Percentiles rank a stretch among this genome's conserved stretches.
Evolutionary conservation across 2,797 vertebrate species (phyloP).

Genomic region (Parauchenoglanis punctatus): DNA sequence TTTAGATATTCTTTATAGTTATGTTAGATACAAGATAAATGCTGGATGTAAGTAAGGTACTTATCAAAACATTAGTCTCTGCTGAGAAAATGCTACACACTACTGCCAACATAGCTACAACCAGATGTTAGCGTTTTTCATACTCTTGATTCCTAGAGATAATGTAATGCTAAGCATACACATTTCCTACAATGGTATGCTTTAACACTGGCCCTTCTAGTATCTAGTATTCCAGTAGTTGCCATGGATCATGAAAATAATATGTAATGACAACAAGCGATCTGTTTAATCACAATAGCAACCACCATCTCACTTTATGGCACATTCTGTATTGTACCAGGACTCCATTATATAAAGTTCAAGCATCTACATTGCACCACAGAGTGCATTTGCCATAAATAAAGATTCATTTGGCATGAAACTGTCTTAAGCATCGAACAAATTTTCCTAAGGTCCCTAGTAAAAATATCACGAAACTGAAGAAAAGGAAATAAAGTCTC

Average conservation of each 20-base stretch:
- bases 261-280: conserved; percentile 39
- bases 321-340: neutral
- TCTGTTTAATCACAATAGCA: conserved; percentile 17
- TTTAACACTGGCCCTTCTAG: neutral
- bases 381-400: neutral
- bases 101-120: neutral
- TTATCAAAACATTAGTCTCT: conserved; percentile 31
- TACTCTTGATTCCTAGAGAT: neutral
- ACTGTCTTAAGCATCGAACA: neutral
- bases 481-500: neutral
- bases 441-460: neutral
- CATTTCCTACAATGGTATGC: neutral
- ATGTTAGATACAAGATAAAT: neutral
- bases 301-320: conserved; percentile 25
- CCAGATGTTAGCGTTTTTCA: conserved; percentile 32
- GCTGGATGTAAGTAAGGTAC: neutral
- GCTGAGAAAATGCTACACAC: conserved; percentile 33
- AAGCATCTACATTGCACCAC: neutral
- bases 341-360: neutral
- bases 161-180: neutral
- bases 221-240: neutral
- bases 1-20: neutral
- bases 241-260: neutral
- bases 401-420: neutral
- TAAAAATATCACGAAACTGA: neutral